Evolutionary conservation across 2,797 vertebrate species (phyloP).

Genomic region (Xiphophorus birchmanni): DNA sequence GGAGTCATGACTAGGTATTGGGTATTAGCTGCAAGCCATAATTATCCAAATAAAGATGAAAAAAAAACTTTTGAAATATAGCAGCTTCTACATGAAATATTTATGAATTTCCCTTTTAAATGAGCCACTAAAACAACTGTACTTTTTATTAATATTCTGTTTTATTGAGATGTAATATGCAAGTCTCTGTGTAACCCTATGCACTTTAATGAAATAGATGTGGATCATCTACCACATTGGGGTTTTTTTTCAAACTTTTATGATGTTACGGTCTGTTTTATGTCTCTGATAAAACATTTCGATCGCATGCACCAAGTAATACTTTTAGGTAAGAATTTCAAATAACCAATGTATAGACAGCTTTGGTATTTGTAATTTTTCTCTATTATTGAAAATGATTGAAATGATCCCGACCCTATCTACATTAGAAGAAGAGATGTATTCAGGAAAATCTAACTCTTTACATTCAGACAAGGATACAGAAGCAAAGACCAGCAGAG

Average conservation of each 20-base stretch:
- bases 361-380: not conserved
- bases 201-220: not conserved
- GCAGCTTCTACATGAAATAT: not conserved
- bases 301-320: too few relatives aligned
- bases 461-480: not conserved
- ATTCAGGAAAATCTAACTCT: not conserved
- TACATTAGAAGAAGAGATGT: not conserved
- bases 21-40: not conserved
- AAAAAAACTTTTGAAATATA: not conserved
- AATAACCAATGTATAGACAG: not conserved
- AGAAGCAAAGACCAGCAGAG: slow-evolving; percentile 1
- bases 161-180: not conserved
- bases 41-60: not conserved
- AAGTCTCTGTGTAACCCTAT: not conserved
- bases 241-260: not conserved
- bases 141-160: not conserved
- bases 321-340: not conserved
- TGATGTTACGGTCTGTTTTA: too few relatives aligned
- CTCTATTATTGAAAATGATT: not conserved
- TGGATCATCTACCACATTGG: not conserved
- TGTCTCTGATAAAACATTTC: not conserved
- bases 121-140: not conserved
- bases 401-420: not conserved
- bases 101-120: not conserved
- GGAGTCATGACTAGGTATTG: not conserved